phyloP scores from a whole-genome alignment of 64 coral and sea anemone genomes.

The Montipora capricornis region DNA sequence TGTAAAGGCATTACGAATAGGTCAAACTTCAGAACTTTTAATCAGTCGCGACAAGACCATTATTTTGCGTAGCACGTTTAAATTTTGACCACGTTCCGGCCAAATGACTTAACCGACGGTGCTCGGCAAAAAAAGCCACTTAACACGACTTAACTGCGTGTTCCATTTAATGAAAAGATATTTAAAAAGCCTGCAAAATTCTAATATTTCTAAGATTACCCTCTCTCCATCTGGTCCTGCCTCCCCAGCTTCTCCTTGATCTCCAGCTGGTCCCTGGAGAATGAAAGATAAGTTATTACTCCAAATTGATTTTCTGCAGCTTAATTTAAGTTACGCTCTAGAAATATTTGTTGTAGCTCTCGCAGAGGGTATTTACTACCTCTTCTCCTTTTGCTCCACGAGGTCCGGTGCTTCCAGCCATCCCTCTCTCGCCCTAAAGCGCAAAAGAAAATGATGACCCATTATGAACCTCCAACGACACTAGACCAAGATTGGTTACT shows the following conservation, averaged over 20 bases:
- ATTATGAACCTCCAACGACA: too few species aligned
- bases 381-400: slow-evolving; percentile 12
- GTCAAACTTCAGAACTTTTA: too few species aligned
- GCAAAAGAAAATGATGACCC: too few species aligned
- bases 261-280: background rate
- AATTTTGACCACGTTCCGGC: too few species aligned
- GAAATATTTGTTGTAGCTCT: background rate
- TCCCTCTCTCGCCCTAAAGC: slow-evolving; percentile 5
- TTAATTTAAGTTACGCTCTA: background rate
- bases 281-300: background rate
- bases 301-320: background rate
- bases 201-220: background rate
- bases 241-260: background rate
- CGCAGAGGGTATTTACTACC: background rate
- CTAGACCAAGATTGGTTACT: too few species aligned
- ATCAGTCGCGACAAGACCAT: too few species aligned
- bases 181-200: background rate
- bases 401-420: background rate
- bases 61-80: too few species aligned
- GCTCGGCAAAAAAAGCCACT: background rate
- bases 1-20: background rate
- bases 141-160: background rate
- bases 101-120: too few species aligned
- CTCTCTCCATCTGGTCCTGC: background rate
- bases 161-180: background rate